These are phyloP conservation scores for Campopleginae sp. DNA, from an alignment of 2,888 invertebrate species.

Conservation along the genomic window DNA sequence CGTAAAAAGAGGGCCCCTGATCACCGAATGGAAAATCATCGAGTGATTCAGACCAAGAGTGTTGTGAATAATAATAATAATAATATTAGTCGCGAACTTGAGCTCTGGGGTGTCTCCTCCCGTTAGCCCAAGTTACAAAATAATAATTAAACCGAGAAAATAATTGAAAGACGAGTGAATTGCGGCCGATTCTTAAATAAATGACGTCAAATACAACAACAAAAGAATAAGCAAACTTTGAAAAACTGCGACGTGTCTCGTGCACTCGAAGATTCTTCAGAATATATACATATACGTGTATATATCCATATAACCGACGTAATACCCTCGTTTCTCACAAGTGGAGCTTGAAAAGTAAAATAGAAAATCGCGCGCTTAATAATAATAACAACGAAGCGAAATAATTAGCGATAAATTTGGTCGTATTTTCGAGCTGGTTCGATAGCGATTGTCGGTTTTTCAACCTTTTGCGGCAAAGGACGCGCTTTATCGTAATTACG, in stretches of 20 bases:
- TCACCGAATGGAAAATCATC: constrained; percentile 12
- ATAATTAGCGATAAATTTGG: constrained; percentile 8
- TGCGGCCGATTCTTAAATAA: not conserved
- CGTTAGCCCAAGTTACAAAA: constrained; percentile 39
- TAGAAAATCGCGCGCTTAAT: constrained; percentile 35
- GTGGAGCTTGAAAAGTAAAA: constrained; percentile 32
- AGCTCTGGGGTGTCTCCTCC: constrained; percentile 54
- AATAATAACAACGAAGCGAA: constrained; percentile 24
- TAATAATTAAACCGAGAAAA: constrained; percentile 30
- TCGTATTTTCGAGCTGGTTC: not conserved
- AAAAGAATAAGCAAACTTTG: not conserved
- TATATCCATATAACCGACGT: constrained; percentile 29
- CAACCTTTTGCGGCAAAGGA: not conserved
- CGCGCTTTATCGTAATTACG: constrained; percentile 12
- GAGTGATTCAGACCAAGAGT: constrained; percentile 13
- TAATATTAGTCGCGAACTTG: constrained; percentile 46
- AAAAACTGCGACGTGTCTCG: constrained; percentile 52
- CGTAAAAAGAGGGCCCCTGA: not conserved
- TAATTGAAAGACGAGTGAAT: constrained; percentile 7
- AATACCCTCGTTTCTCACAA: constrained; percentile 37
- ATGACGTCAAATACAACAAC: constrained; percentile 1
- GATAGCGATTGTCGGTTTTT: constrained; percentile 6
- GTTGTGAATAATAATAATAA: constrained; percentile 44
- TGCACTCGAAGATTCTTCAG: constrained; percentile 12
- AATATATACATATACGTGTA: constrained; percentile 23